Evolutionary conservation across 1,140 invertebrate species (phyloP).

Genomic region (Philotrypesis tridentata): DNA sequence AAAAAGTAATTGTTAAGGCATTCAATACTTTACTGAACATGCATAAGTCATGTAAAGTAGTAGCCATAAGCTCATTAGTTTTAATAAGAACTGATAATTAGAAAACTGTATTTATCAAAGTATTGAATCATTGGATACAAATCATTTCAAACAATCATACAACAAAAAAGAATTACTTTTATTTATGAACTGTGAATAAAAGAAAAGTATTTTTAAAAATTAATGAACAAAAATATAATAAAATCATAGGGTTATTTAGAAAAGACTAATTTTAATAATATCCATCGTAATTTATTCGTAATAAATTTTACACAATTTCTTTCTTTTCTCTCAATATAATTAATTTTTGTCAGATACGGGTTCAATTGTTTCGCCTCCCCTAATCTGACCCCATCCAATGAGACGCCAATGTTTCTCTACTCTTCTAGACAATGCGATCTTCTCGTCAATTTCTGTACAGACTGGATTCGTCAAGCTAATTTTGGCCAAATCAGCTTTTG

Average conservation of each 20-base stretch:
- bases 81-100: too few relatives aligned
- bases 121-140: too few relatives aligned
- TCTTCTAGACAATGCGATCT: slow-evolving; percentile 97
- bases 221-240: too few relatives aligned
- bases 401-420: slow-evolving; percentile 99
- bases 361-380: slow-evolving; percentile 91
- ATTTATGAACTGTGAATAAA: background rate
- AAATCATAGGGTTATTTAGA: background rate
- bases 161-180: background rate
- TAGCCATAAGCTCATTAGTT: too few relatives aligned
- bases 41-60: too few relatives aligned
- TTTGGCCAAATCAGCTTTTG: slow-evolving; percentile 98
- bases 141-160: too few relatives aligned
- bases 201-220: background rate
- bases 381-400: slow-evolving; percentile 98
- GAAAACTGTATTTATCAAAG: too few relatives aligned
- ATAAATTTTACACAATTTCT: slow-evolving; percentile 41
- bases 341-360: slow-evolving; percentile 74
- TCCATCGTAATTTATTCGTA: slow-evolving; percentile 44
- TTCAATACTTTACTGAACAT: too few relatives aligned
- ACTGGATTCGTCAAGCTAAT: slow-evolving; percentile 98
- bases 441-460: slow-evolving; percentile 98
- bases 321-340: slow-evolving; percentile 41
- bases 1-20: too few relatives aligned
- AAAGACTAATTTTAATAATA: slow-evolving; percentile 21